Percentiles rank a stretch among this genome's conserved stretches.
Conservation (phyloP, 2,888 invertebrate genomes). For the Netelia fuscicornis region DNA sequence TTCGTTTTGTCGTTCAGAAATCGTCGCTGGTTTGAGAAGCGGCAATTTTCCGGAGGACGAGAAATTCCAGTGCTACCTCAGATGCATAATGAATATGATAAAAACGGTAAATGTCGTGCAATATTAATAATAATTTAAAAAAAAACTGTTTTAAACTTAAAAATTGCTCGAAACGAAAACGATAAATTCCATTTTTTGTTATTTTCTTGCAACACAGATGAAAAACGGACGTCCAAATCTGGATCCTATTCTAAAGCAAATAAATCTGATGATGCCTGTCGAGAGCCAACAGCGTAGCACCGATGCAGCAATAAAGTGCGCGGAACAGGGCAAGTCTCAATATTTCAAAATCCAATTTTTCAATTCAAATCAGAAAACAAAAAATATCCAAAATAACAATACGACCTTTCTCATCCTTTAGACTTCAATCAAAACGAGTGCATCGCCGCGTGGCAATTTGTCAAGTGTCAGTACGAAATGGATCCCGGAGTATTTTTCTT, state of each 20-base stretch:
- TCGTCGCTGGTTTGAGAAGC: conserved; percentile 66
- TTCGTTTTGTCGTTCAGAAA: conserved; percentile 69
- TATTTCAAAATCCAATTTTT: not conserved
- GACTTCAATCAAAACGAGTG: conserved; percentile 71
- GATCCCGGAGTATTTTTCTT: conserved; percentile 75
- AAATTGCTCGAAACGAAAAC: not conserved
- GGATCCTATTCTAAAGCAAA: conserved; percentile 86
- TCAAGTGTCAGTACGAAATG: conserved; percentile 72
- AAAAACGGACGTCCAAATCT: conserved; percentile 85
- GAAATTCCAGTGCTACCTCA: conserved; percentile 85
- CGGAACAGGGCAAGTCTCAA: conserved; percentile 62
- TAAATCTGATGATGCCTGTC: conserved; percentile 74
- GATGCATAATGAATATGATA: conserved; percentile 86
- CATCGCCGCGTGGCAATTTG: conserved; percentile 70
- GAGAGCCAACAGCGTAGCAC: conserved; percentile 66
- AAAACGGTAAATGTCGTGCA: conserved; percentile 85
- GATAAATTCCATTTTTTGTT: not conserved
- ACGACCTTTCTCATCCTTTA: conserved; percentile 38
- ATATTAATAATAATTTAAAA: conserved; percentile 71
- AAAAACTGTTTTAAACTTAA: conserved; percentile 66
- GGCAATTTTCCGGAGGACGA: conserved; percentile 76
- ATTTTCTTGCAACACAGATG: conserved; percentile 43
- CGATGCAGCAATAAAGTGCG: conserved; percentile 62
- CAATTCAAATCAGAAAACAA: not conserved
- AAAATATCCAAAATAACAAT: not conserved